Base-by-base conservation (phyloP, 1,140 invertebrate genomes). In the Eumaeus atala region DNA sequence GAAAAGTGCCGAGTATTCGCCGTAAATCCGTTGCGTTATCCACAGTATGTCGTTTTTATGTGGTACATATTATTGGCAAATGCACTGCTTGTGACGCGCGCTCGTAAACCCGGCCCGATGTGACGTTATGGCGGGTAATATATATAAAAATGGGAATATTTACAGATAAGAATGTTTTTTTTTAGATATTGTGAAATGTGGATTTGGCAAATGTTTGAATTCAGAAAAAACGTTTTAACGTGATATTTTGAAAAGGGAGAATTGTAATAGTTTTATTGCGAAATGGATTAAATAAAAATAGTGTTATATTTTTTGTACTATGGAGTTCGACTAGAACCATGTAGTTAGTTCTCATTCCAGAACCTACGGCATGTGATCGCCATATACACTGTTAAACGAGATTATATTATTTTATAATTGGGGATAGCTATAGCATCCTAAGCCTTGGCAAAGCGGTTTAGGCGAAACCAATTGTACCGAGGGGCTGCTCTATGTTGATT, bases 1-100 rank as follows among this genome's bases (percentile, higher is more conserved):
- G 40, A 44, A 44, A 44, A 44, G 40, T 44, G 40, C 40, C 40
- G 40, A 44, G 40, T 44, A 44, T n/a, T 50, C 38, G 48, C 48
- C 48, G 48, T 56, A 56, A 53, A 49, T 54, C 16, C 54, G 54
- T 21, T 50, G 54, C 57, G 57, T 54, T 59, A 54, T 59, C 57
- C 56, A 40, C 44, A 35, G 35, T 44, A 48, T 42, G 57, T 48
- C 34, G 48, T 59, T 59, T 44, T 44, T 54, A 59, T 54, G 16
- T 34, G 37, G 52, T 51, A 44, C 52, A 52, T 51, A 59, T 59
- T 54, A 54, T 59, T 44, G 55, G 37, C 54, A 36, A 51, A 18
- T 38, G 55, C 55, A 57, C 36, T 59, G 58, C 37, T 28, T 33
- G 36, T 53, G 58, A 59, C 58, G 50, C 35, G 37, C 14, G 21